Evolutionary conservation across 2,888 invertebrate genomes (phyloP), one percentile per base, ranked within the genome.

Genomic region (Euclidia mi): DNA sequence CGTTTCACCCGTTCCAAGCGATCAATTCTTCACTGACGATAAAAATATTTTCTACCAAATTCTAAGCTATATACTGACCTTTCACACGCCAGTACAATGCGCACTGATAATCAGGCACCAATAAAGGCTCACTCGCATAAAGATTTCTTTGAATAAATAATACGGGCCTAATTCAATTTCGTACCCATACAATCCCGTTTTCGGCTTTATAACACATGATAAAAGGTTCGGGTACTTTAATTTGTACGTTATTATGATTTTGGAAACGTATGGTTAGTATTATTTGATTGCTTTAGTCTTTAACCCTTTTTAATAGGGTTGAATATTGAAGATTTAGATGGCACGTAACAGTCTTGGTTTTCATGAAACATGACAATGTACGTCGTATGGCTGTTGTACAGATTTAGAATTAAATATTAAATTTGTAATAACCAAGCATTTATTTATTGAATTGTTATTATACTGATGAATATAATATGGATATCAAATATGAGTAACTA

Each of bases 61-160:
- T 53, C 32, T 42, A 35, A 29, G 29, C 37, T 47, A 15, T 37
- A 51, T 17, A 11, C 29, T 48, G 38, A 58, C 48, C 58, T 58
- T 63, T 58, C 32, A 15, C 35, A n/a, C n/a, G 17, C 40, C 29
- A 12, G 47, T 42, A 67, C 47, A 52, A 56, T 28, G 34, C 35
- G 12, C 31, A 34, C 32, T 52, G 37, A 58, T 67, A 67, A 58
- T 66, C 63, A 56, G 31, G 38, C 45, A 38, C 45, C 43, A 38
- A 67, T 67, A 56, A 51, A 18, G 35, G 31, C 17, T 38, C 18
- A 35, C 14, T 48, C 7, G 20, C 42, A 58, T 56, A 60, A 53
- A 53, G 43, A 59, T 64, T 48, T 50, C 15, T 35, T 38, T 68
- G 44, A 68, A 64, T 64, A 59, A 63, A 50, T 63, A 53, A 56